phyloP scores from a whole-genome alignment of 2,888 invertebrate genomes.

The Amblyjoppa fuscipennis region DNA sequence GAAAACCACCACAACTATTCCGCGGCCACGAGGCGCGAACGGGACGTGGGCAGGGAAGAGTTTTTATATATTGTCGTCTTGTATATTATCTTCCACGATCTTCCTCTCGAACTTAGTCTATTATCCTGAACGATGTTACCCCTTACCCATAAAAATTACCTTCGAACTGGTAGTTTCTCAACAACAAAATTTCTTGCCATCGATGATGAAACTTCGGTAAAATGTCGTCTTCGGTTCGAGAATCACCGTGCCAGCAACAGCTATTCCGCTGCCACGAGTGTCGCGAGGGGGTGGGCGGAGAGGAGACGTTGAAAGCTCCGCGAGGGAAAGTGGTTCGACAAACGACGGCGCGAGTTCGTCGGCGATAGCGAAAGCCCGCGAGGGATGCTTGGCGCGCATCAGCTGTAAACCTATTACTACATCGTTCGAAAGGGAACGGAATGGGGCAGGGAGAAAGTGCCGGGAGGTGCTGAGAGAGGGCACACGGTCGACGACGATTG shows the following conservation, averaged over 20 bases:
- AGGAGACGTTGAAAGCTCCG: conserved; percentile 64
- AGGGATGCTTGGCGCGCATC: conserved; percentile 66
- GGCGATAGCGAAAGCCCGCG: conserved; percentile 83
- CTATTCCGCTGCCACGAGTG: background rate
- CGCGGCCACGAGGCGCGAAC: too few relatives aligned
- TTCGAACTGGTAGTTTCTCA: too few relatives aligned
- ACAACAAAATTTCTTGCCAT: too few relatives aligned
- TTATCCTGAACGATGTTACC: too few relatives aligned
- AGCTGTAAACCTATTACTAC: conserved; percentile 81
- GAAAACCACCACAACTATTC: too few relatives aligned
- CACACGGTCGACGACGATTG: conserved; percentile 36
- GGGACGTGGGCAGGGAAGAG: too few relatives aligned
- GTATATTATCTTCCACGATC: too few relatives aligned
- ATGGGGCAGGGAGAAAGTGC: conserved; percentile 61
- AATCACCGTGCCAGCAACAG: background rate
- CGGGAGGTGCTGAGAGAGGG: conserved; percentile 35
- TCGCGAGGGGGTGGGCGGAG: background rate
- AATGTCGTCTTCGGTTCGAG: background rate
- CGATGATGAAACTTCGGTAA: background rate
- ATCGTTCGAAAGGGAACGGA: conserved; percentile 68
- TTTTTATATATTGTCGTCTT: too few relatives aligned
- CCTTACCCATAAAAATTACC: too few relatives aligned
- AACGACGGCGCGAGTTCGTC: conserved; percentile 82
- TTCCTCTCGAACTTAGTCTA: too few relatives aligned
- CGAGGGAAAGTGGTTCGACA: conserved; percentile 78